phyloP scores from a whole-genome alignment of 53 echinoderm and acorn worm species.

The Holothuria scabra region DNA sequence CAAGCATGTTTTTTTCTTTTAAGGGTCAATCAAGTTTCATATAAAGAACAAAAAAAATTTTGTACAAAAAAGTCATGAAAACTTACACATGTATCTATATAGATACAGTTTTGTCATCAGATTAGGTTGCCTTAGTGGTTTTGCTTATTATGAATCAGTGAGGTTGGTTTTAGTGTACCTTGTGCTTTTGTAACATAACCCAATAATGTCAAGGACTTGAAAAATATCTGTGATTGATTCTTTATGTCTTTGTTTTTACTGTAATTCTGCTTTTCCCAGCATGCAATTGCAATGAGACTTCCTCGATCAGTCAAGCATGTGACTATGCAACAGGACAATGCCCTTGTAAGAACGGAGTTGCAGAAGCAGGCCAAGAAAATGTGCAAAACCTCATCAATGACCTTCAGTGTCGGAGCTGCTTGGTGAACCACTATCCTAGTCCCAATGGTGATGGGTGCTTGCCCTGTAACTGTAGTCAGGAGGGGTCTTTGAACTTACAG shows the following conservation, averaged over 20 bases:
- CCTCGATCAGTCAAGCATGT: constrained; percentile 77
- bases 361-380: constrained; percentile 55
- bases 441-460: constrained; percentile 66
- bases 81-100: too few relatives aligned
- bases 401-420: constrained; percentile 68
- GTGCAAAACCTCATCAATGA: constrained; percentile 34
- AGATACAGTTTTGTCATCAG: too few relatives aligned
- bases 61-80: too few relatives aligned
- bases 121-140: not conserved
- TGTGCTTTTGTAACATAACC: too few relatives aligned
- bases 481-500: constrained; percentile 67
- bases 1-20: too few relatives aligned
- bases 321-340: constrained; percentile 94
- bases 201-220: too few relatives aligned
- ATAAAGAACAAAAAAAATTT: too few relatives aligned
- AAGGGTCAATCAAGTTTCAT: too few relatives aligned
- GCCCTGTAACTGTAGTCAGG: constrained; percentile 67
- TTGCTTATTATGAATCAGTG: not conserved
- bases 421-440: constrained; percentile 67
- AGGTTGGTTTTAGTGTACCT: not conserved
- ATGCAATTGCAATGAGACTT: constrained; percentile 71
- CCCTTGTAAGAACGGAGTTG: constrained; percentile 80
- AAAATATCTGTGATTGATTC: too few relatives aligned
- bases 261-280: constrained; percentile 52
- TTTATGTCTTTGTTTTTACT: not conserved